Conservation (phyloP, 2,888 invertebrate species). For the Xiphydria camelus region DNA sequence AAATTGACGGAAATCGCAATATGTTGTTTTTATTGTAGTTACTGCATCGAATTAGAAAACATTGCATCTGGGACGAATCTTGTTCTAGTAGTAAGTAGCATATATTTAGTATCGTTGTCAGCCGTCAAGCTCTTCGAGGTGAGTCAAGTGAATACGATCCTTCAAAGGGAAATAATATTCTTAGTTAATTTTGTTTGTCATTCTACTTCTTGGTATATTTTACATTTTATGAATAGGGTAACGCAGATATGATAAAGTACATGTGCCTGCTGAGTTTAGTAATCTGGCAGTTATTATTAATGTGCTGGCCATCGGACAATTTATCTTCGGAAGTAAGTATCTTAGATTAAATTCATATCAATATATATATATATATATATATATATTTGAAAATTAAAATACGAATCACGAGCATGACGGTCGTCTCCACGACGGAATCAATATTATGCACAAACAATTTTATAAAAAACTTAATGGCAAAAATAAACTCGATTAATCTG, state of each 20-base stretch:
- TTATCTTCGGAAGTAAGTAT: neutral
- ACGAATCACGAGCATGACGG: too few relatives aligned
- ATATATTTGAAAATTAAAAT: too few relatives aligned
- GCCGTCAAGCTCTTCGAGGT: neutral
- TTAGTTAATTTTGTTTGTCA: neutral
- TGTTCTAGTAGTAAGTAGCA: neutral
- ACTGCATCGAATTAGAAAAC: neutral
- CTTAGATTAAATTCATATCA: neutral
- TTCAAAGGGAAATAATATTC: neutral
- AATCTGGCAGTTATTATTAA: neutral
- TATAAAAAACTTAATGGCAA: neutral
- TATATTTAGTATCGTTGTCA: neutral
- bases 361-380: neutral
- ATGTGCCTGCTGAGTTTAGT: neutral
- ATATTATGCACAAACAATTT: too few relatives aligned
- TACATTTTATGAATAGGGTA: neutral
- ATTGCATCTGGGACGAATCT: neutral
- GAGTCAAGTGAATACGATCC: neutral
- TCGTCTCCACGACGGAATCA: too few relatives aligned
- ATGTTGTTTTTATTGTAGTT: too few relatives aligned
- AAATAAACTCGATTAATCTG: neutral
- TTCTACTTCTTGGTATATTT: neutral
- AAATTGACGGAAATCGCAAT: too few relatives aligned
- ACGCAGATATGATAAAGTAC: neutral
- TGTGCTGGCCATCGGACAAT: neutral